Conservation (phyloP, 35 echinoderm and acorn worm genomes). For the Apostichopus parvimensis region DNA sequence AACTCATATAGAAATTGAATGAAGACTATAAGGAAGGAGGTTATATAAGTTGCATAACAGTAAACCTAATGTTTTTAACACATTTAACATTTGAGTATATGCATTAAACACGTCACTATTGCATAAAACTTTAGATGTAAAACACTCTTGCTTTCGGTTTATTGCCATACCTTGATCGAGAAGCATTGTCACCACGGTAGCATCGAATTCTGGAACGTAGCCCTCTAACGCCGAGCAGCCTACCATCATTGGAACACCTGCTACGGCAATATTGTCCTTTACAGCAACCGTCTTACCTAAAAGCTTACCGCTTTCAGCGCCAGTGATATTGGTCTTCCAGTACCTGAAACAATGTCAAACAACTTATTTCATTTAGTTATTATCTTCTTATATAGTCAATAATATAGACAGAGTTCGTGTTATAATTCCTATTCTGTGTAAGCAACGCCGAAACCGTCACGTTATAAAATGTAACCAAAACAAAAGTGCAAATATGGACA, state of each 20-base stretch:
- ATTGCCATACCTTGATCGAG: slow-evolving; percentile 63
- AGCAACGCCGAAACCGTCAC: too few species aligned
- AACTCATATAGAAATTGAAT: too few species aligned
- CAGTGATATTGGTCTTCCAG: slow-evolving; percentile 59
- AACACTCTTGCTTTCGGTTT: background rate
- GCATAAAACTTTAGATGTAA: background rate
- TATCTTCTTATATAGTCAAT: too few species aligned
- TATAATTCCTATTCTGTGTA: too few species aligned
- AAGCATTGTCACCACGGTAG: slow-evolving; percentile 75
- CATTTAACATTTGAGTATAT: too few species aligned
- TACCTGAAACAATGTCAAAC: slow-evolving; percentile 36
- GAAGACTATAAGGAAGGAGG: too few species aligned
- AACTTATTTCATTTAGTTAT: background rate
- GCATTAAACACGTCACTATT: too few species aligned
- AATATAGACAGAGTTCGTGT: too few species aligned
- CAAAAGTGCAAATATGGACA: too few species aligned
- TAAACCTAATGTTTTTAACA: too few species aligned
- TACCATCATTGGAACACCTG: slow-evolving; percentile 77
- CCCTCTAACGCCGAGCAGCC: slow-evolving; percentile 61
- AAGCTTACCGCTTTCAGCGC: slow-evolving; percentile 59
- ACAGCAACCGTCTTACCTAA: slow-evolving; percentile 68
- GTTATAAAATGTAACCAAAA: too few species aligned
- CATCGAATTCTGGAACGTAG: slow-evolving; percentile 70
- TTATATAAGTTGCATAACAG: too few species aligned
- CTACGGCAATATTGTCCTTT: slow-evolving; percentile 72